phyloP scores from a whole-genome alignment of 1,140 invertebrate genomes.

The Trissolcus basalis region DNA sequence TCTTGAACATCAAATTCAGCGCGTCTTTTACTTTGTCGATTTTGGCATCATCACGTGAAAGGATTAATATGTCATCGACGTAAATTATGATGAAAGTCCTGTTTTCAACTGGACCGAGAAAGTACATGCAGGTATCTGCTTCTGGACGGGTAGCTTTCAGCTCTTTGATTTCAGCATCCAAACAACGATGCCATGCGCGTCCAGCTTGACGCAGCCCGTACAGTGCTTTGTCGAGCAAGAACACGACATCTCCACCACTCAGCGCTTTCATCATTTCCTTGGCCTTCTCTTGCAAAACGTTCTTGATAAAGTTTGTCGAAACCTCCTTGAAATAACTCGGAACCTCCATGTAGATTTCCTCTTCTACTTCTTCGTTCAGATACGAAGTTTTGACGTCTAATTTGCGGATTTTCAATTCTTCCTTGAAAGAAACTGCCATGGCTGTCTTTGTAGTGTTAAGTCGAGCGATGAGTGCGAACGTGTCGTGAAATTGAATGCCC shows the following conservation, averaged over 20 bases:
- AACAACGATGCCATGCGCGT: slow-evolving; percentile 48
- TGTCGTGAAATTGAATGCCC: slow-evolving; percentile 15
- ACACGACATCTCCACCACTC: background rate
- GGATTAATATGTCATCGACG: slow-evolving; percentile 55
- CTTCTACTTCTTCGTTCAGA: slow-evolving; percentile 20
- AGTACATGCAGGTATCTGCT: slow-evolving; percentile 12
- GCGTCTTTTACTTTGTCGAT: slow-evolving; percentile 88
- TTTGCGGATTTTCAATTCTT: slow-evolving; percentile 3
- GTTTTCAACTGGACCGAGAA: background rate
- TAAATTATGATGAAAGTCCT: slow-evolving; percentile 23
- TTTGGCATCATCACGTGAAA: slow-evolving; percentile 83
- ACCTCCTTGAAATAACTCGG: background rate
- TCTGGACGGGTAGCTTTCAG: background rate
- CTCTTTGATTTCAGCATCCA: slow-evolving; percentile 1
- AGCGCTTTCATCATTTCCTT: slow-evolving; percentile 3
- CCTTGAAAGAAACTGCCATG: slow-evolving; percentile 1
- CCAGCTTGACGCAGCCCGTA: slow-evolving; percentile 64
- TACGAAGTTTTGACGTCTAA: slow-evolving; percentile 6
- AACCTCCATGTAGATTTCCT: slow-evolving; percentile 22
- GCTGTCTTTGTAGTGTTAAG: background rate
- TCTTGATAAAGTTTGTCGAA: background rate
- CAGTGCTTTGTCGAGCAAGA: slow-evolving; percentile 25
- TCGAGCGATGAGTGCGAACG: slow-evolving; percentile 16
- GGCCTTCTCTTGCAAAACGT: background rate
- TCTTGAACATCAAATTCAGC: slow-evolving; percentile 80